Conservation (phyloP, 2,113 vertebrate genomes). For the Ciconia boyciana region DNA sequence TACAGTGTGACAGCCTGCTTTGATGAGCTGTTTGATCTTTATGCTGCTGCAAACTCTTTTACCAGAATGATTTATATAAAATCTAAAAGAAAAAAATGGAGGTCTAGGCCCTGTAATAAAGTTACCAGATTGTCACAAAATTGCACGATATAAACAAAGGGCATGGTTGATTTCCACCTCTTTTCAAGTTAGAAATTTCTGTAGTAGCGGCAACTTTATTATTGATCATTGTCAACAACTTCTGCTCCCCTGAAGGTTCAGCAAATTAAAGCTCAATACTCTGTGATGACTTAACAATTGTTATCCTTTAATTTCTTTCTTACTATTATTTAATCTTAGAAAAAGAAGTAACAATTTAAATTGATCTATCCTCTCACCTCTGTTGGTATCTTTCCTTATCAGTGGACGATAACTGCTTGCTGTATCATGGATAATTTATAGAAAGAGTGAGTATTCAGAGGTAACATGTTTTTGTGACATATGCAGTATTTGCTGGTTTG, state of each 20-base stretch:
- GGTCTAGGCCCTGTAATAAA: background rate
- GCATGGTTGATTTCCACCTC: background rate
- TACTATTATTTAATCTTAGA: background rate
- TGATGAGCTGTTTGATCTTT: background rate
- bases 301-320: background rate
- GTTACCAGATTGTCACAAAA: background rate
- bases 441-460: background rate
- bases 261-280: background rate
- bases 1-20: background rate
- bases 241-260: rapidly evolving
- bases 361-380: background rate
- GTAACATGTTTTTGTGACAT: background rate
- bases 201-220: background rate
- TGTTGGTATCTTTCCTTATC: background rate
- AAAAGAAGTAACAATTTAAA: background rate
- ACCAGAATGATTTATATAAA: background rate
- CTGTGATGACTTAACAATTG: background rate
- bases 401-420: background rate
- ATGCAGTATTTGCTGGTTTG: background rate
- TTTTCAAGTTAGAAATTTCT: background rate
- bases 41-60: background rate
- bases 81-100: background rate
- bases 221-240: background rate
- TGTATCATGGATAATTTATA: background rate
- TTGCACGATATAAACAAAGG: background rate